phyloP scores from a whole-genome alignment of 2,797 vertebrate genomes.

The Melanotaenia pygmaea region DNA sequence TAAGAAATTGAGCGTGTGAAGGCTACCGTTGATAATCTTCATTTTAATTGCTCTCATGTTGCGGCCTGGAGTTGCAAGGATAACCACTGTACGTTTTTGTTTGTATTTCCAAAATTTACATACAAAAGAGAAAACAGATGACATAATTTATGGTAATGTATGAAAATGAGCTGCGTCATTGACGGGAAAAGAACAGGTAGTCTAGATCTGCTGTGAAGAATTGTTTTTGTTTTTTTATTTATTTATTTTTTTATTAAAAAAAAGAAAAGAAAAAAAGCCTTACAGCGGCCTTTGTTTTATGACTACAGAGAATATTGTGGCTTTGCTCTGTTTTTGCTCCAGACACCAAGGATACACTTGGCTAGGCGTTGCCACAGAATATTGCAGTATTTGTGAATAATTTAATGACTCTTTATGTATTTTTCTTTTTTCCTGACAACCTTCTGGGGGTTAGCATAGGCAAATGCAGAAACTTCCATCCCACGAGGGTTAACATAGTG shows the following conservation, averaged over 20 bases:
- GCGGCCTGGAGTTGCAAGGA: conserved; percentile 25
- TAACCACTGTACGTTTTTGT: conserved; percentile 24
- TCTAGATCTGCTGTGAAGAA: conserved; percentile 37
- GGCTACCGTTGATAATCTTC: conserved; percentile 47
- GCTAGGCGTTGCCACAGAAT: conserved; percentile 60
- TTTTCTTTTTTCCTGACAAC: conserved; percentile 54
- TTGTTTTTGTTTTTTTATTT: conserved; percentile 2
- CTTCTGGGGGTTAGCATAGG: conserved; percentile 68
- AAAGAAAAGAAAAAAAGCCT: conserved; percentile 8
- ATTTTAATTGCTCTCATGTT: conserved; percentile 48
- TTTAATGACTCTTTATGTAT: conserved; percentile 76
- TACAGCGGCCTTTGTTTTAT: conserved; percentile 52
- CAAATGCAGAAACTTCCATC: conserved; percentile 71
- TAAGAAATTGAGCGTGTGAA: conserved; percentile 45
- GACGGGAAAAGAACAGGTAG: conserved; percentile 33
- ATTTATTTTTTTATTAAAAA: background rate
- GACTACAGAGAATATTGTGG: conserved; percentile 39
- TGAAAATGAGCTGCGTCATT: conserved; percentile 65
- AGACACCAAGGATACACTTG: conserved; percentile 59
- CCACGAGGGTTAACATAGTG: conserved; percentile 70
- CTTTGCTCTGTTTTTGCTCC: conserved; percentile 49
- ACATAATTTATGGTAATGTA: conserved; percentile 57
- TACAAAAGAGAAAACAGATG: conserved; percentile 60
- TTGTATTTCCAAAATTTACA: conserved; percentile 45
- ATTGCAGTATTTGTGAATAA: conserved; percentile 77